Base-by-base conservation (phyloP, 2,113 vertebrate genomes). In the Orthochromis indermauri region DNA sequence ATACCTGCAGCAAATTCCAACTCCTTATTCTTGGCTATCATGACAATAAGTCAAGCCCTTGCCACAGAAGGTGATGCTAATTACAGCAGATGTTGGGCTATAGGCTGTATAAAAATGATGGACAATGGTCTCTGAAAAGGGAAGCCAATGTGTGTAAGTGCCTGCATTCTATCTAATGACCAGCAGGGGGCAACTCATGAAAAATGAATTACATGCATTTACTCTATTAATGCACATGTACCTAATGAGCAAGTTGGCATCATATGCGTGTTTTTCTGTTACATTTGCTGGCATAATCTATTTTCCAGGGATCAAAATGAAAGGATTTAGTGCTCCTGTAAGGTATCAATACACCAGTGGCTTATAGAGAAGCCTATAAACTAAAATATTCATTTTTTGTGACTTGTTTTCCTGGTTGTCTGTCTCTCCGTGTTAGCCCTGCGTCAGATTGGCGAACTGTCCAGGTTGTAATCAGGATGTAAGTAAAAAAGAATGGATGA, bases 361-460 rank as follows among this genome's bases (percentile, higher is more conserved):
- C 35, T 68, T 40, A 68, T 4, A 3, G n/a, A 40, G 12, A 71
- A 14, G 21, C 8, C 12, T 71, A 16, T 42, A 24, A 71, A 4
- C 7, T 42, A 12, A 10, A 42, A 10, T 71, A 71, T 26, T 26
- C 0, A 42, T 24, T 42, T 42, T 2, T 71, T 24, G 7, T 71
- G 12, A 40, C 7, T 14, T 42, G 33, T 71, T 42, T 71, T 59
- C 57, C 57, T 59, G 57, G 57, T 31, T 59, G 14, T 59, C 55
- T 31, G 55, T 59, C 55, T 31, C 2, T 59, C 26, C 0, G 26
- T 59, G 57, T 59, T 59, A 31, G 55, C 14, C 26, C 55, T 59
- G 1, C 2, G 2, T 28, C 5, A 0, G 0, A 59, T 31, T 31
- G 26, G 55, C 1, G 0, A 59, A 10, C 57, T 31, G 26, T 31